Conservation (phyloP, 1,140 invertebrate genomes). For the Mya arenaria region DNA sequence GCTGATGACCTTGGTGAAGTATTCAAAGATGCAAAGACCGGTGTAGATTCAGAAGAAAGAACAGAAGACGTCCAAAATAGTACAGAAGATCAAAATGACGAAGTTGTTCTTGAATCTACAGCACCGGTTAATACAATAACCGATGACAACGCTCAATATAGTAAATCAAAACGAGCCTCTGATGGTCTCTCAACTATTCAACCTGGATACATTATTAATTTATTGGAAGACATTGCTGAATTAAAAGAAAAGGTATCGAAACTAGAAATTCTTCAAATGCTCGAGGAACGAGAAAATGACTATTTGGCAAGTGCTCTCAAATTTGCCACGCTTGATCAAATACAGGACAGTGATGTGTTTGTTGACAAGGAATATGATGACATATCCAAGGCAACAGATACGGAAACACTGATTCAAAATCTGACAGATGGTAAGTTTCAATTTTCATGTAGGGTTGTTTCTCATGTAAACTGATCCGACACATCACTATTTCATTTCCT, state of each 20-base stretch:
- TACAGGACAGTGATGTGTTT: conserved; percentile 5
- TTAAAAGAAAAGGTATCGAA: conserved; percentile 35
- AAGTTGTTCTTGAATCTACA: background rate
- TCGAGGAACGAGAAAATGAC: conserved; percentile 43
- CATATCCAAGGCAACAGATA: conserved; percentile 44
- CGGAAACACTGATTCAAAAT: conserved; percentile 36
- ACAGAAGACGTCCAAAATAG: no score
- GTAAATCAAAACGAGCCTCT: conserved; percentile 49
- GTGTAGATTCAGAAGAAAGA: no score
- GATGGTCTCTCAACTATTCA: background rate
- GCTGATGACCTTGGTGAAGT: no score
- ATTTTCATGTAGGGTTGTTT: no score
- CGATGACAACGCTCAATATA: background rate
- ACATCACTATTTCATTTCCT: no score
- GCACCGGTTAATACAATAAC: background rate
- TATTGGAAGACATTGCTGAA: conserved; percentile 24
- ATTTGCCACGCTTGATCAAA: conserved; percentile 40
- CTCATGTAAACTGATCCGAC: no score
- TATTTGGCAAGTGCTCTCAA: conserved; percentile 43
- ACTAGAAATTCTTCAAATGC: conserved; percentile 8
- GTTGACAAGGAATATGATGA: conserved; percentile 39
- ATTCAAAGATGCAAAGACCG: no score
- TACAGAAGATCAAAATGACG: background rate
- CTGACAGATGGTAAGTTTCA: conserved; percentile 22
- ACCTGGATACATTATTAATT: background rate